Evolutionary conservation across 1,140 invertebrate genomes (phyloP).

Genomic region (Bombus pyrosoma): DNA sequence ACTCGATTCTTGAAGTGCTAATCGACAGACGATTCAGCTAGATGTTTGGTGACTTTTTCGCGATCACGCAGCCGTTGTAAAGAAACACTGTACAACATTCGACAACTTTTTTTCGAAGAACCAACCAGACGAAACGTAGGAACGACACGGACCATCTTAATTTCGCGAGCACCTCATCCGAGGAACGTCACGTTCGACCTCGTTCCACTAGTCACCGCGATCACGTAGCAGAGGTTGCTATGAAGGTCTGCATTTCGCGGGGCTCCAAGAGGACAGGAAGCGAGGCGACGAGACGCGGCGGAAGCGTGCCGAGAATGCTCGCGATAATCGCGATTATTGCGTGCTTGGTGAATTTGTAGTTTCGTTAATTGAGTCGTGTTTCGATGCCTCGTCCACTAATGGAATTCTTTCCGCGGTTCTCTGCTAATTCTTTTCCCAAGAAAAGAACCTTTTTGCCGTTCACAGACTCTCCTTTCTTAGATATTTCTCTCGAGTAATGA

Average conservation of each 20-base stretch:
- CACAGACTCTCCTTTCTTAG: background rate
- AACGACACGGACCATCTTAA: slow-evolving; percentile 20
- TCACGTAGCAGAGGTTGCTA: slow-evolving; percentile 11
- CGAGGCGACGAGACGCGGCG: background rate
- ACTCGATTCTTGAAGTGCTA: background rate
- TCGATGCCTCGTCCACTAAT: background rate
- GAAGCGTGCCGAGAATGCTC: slow-evolving; percentile 12
- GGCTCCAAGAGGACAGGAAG: background rate
- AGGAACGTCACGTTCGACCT: slow-evolving; percentile 55
- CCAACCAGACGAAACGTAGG: background rate
- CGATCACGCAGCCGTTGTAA: too few relatives aligned
- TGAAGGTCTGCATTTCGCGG: slow-evolving; percentile 1
- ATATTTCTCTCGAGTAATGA: too few relatives aligned
- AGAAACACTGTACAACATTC: background rate
- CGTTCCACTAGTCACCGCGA: slow-evolving; percentile 23
- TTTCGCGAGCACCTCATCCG: slow-evolving; percentile 26
- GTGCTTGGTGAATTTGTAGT: slow-evolving; percentile 9
- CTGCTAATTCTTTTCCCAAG: background rate
- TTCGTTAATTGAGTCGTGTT: slow-evolving; percentile 21
- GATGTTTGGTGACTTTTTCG: background rate
- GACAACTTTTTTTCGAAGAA: background rate
- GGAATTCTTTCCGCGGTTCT: background rate
- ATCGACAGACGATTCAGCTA: background rate
- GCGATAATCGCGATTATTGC: background rate
- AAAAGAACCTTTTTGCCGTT: background rate